Evolutionary conservation across 2,888 invertebrate species (phyloP), one percentile per base, ranked within the genome.

Genomic region (Spilosoma lubricipeda): DNA sequence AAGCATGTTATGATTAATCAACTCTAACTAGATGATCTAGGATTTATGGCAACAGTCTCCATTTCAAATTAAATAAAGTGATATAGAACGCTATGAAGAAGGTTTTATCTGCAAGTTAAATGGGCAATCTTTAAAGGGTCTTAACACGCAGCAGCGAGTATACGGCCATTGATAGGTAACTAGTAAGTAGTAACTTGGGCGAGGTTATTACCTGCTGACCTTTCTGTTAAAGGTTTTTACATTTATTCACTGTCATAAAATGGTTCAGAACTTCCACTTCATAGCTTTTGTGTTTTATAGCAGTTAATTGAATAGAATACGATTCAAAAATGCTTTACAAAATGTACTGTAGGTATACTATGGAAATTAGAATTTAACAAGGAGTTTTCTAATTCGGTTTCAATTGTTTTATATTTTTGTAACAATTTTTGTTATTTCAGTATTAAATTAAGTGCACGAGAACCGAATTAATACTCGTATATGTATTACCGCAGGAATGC

Each of bases 171-270:
- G 68, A 68, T 68, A 64, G n/a, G n/a, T n/a, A 69, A 72, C 65
- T 72, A 59, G 72, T 65, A 75, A 63, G 67, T 48, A 63, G 27
- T 68, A 66, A 65, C 56, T 75, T 68, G 7, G n/a, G 42, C 33
- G 52, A 67, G 5, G 33, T 71, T 71, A 65, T 69, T 63, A 15
- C 56, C 36, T 56, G 30, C 45, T 64, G 59, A 71, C 71, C 67
- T 74, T n/a, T n/a, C n/a, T n/a, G n/a, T n/a, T 45, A 56, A 56
- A 59, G 39, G 33, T 42, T 52, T 67, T 36, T 66, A 39, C 15
- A 65, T 52, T 66, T 70, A 66, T 70, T 72, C 68, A 64, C 64
- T 5, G 66, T 70, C 70, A 66, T 67, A 59, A 73, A 73, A 33
- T n/a, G 13, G 9, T 36, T 52, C 11, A 11, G 45, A 39, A 18